phyloP scores from a whole-genome alignment of 2,888 invertebrate genomes.

The Dynastes maya region DNA sequence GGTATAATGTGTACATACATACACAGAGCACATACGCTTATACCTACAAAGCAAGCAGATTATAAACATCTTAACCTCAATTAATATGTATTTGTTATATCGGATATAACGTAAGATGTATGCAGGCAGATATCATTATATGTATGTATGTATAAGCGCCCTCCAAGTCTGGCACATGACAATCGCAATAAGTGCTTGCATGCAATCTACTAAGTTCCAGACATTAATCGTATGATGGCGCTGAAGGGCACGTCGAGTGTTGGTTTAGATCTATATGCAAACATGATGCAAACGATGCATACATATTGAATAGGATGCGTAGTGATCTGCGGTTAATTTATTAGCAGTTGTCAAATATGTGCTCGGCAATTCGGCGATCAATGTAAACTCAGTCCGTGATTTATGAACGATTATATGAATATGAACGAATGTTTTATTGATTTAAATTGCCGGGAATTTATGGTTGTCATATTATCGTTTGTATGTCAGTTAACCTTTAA shows the following conservation, averaged over 20 bases:
- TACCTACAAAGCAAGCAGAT: too few relatives aligned
- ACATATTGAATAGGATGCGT: slow-evolving; percentile 39
- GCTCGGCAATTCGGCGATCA: slow-evolving; percentile 1
- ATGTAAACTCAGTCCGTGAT: background rate
- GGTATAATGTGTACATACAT: too few relatives aligned
- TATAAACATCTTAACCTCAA: too few relatives aligned
- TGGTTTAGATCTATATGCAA: slow-evolving; percentile 35
- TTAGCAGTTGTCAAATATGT: slow-evolving; percentile 38
- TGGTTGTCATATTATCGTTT: too few relatives aligned
- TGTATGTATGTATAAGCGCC: too few relatives aligned
- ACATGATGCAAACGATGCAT: slow-evolving; percentile 33
- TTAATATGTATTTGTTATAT: too few relatives aligned
- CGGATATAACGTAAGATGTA: too few relatives aligned
- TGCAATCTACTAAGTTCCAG: background rate
- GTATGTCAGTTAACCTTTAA: too few relatives aligned
- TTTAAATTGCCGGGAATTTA: background rate
- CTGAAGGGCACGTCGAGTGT: slow-evolving; percentile 21
- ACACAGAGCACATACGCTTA: too few relatives aligned
- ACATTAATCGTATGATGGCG: slow-evolving; percentile 18
- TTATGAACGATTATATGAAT: slow-evolving; percentile 10
- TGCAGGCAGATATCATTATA: too few relatives aligned
- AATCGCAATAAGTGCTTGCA: slow-evolving; percentile 11
- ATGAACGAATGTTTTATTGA: slow-evolving; percentile 22
- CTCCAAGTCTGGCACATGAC: background rate
- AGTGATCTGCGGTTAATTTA: slow-evolving; percentile 43